phyloP scores from a whole-genome alignment of 2,113 vertebrate species.

The Tricholaema leucomelas region DNA sequence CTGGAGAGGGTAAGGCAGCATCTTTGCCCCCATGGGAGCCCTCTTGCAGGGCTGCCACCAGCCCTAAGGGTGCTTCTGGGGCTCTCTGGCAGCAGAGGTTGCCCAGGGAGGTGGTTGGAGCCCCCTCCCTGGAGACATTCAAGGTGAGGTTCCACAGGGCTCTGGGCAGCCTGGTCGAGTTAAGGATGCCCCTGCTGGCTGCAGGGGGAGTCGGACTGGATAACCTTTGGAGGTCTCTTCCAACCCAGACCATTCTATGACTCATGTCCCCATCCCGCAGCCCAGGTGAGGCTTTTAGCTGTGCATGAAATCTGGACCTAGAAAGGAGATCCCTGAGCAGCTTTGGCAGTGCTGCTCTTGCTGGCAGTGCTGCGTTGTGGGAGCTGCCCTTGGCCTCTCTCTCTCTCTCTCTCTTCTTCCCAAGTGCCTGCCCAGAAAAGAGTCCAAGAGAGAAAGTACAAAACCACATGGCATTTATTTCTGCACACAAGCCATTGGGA shows the following conservation, averaged over 20 bases:
- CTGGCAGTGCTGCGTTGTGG: background rate
- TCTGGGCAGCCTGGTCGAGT: too few species aligned
- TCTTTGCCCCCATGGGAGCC: background rate
- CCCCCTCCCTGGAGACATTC: too few species aligned
- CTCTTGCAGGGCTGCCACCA: background rate
- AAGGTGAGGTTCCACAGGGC: too few species aligned
- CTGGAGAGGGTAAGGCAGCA: background rate
- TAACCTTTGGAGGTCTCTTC: too few species aligned
- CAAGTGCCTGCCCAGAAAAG: background rate
- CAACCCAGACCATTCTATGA: too few species aligned
- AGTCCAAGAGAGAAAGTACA: background rate
- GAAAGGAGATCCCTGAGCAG: background rate
- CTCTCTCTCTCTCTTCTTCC: background rate
- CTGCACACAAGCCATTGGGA: fast-evolving
- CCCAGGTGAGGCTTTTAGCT: background rate
- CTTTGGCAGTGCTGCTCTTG: background rate
- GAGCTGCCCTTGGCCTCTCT: background rate
- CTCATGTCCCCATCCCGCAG: background rate
- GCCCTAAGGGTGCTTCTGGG: fast-evolving
- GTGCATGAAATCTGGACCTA: fast-evolving
- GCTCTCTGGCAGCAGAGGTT: background rate
- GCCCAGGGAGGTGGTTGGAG: too few species aligned
- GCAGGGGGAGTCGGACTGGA: too few species aligned
- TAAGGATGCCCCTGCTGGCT: too few species aligned
- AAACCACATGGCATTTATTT: background rate